Evolutionary conservation across 2,888 invertebrate species (phyloP), one percentile per base, ranked within the genome.

Genomic region (Eupithecia tripunctaria): DNA sequence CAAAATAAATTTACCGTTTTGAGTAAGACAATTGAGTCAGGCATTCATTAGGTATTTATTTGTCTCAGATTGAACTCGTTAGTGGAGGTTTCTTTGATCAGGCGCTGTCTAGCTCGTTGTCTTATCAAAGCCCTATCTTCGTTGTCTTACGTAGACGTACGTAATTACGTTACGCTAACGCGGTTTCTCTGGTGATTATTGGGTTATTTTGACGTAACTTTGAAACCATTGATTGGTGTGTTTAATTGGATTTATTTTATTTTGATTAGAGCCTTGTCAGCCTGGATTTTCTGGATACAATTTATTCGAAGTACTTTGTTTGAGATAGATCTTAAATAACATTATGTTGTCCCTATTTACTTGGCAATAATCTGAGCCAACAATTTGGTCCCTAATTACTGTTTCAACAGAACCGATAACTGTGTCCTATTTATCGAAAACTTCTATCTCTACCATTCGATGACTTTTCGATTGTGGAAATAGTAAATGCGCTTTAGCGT

Each of bases 381-480:
- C 43, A n/a, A 21, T 51, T 10, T 21, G 47, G 21, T 21, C 18
- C n/a, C n/a, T n/a, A n/a, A 60, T 27, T 15, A 60, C n/a, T n/a
- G n/a, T 29, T 60, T 29, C 27, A 29, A 59, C 27, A 14, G 14
- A 59, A 59, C 15, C 29, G 59, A 59, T 27, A 2, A 29, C 18
- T 29, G 18, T 25, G 10, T 4, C 60, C 18, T 3, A 60, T 56
- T 65, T 51, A 63, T 67, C 36, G 41, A 60, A 18, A 38, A 47
- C 2, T 32, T 47, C 3, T 71, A 67, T 72, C 64, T 64, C 25
- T 56, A 64, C 56, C 12, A 32, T 59, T 64, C 63, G 21, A 64
- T 68, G 63, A 63, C 47, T 67, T 67, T 71, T 32, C 27, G 64
- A 65, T 65, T 47, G n/a, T n/a, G n/a, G n/a, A 47, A n/a, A 47